phyloP scores from a whole-genome alignment of 2,113 vertebrate genomes.

The Gadus chalcogrammus region DNA sequence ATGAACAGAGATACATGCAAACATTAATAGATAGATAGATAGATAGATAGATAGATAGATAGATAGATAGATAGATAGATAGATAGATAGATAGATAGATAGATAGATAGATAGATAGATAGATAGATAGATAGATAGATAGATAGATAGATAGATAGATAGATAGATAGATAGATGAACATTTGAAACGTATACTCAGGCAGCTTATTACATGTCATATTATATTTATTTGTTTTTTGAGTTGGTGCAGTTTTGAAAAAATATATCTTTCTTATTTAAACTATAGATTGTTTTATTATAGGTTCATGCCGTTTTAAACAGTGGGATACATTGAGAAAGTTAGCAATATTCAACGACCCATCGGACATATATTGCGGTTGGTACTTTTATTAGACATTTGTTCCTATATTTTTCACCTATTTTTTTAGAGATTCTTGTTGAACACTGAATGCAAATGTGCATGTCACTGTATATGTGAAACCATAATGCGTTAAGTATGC shows the following conservation, averaged over 20 bases:
- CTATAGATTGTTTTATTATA: too few relatives aligned
- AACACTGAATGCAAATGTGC: neutral
- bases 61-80: too few relatives aligned
- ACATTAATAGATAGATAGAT: too few relatives aligned
- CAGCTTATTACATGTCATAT: constrained; percentile 43
- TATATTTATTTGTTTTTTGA: constrained; percentile 16
- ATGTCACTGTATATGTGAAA: constrained; percentile 14
- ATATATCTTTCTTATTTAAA: neutral
- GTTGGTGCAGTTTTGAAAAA: neutral
- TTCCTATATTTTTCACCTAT: neutral
- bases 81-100: too few relatives aligned
- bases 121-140: too few relatives aligned
- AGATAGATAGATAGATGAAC: constrained; percentile 3
- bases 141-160: too few relatives aligned
- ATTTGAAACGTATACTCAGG: constrained; percentile 45
- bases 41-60: too few relatives aligned
- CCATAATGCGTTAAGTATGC: neutral
- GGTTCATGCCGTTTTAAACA: too few relatives aligned
- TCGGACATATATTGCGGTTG: neutral
- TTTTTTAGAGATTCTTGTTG: constrained; percentile 1
- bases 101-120: too few relatives aligned
- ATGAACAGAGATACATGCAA: too few relatives aligned
- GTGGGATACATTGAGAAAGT: too few relatives aligned
- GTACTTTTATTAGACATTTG: neutral
- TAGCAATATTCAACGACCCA: neutral